phyloP scores from a whole-genome alignment of 2,797 vertebrate genomes.

The Amblyraja radiata region DNA sequence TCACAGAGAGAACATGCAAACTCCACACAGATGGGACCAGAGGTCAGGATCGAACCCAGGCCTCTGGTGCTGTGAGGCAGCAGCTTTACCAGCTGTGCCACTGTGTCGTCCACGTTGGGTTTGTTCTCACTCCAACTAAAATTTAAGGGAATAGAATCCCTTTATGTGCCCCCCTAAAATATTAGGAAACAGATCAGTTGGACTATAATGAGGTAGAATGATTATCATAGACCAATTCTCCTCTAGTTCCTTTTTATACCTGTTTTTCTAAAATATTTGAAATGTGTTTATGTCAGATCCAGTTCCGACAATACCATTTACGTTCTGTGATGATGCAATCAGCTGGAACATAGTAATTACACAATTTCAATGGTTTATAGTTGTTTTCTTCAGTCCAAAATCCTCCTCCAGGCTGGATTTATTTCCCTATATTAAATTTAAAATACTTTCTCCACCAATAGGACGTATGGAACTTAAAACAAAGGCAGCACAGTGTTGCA shows the following conservation, averaged over 20 bases:
- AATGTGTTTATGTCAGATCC: no score
- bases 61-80: no score
- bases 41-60: no score
- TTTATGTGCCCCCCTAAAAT: no score
- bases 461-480: no score
- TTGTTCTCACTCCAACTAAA: no score
- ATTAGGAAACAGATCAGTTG: neutral
- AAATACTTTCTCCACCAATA: neutral
- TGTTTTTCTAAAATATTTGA: neutral
- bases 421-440: neutral
- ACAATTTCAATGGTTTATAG: neutral
- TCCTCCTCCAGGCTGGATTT: neutral
- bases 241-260: neutral
- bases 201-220: neutral
- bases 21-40: no score
- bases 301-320: neutral
- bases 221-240: neutral
- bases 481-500: no score
- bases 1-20: no score
- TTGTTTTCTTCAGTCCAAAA: neutral
- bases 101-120: no score
- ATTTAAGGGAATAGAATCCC: no score
- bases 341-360: neutral
- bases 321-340: neutral
- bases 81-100: no score